Percentiles rank a stretch among this genome's conserved stretches.
These are phyloP conservation scores for Valencia hispanica DNA, from an alignment of 2,797 vertebrate genomes.

Conservation along the genomic window DNA sequence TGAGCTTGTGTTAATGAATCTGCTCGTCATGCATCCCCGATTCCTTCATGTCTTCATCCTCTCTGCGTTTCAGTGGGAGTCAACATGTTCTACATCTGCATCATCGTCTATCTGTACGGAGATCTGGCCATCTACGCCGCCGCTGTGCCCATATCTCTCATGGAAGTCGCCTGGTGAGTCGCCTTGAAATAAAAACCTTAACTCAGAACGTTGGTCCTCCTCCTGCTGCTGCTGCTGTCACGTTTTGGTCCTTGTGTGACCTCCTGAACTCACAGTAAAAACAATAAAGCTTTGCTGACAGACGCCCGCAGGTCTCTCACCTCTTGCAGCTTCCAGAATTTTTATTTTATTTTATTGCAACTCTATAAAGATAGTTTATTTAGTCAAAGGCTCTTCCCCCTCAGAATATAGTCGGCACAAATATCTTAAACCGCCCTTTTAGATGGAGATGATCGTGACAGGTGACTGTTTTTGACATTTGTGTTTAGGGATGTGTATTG, in stretches of 20 bases:
- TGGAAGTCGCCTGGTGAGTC: conserved; percentile 97
- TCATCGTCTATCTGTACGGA: conserved; percentile 96
- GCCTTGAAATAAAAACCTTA: conserved; percentile 1
- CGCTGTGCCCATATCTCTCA: conserved; percentile 94
- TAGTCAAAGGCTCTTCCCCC: conserved; percentile 21
- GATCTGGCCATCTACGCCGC: conserved; percentile 98
- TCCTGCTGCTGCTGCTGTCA: not conserved
- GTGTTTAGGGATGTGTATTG: too few relatives aligned
- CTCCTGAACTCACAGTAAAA: conserved; percentile 35
- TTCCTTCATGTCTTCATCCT: not conserved
- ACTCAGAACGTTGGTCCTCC: not conserved
- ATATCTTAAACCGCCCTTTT: conserved; percentile 2
- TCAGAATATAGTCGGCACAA: conserved; percentile 9
- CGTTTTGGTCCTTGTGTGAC: conserved; percentile 13
- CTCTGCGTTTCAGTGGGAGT: conserved; percentile 88
- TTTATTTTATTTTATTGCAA: conserved; percentile 64
- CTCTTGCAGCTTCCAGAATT: conserved; percentile 52
- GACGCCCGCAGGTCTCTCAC: conserved; percentile 31
- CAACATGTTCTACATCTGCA: conserved; percentile 98
- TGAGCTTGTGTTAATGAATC: conserved; percentile 2
- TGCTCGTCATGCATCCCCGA: not conserved
- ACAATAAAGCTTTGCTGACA: conserved; percentile 60
- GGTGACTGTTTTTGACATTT: conserved; percentile 21
- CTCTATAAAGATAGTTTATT: conserved; percentile 30
- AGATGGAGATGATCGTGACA: conserved; percentile 3